Conservation (phyloP, 2,888 invertebrate genomes). For the Scelioninae gen. 2 region DNA sequence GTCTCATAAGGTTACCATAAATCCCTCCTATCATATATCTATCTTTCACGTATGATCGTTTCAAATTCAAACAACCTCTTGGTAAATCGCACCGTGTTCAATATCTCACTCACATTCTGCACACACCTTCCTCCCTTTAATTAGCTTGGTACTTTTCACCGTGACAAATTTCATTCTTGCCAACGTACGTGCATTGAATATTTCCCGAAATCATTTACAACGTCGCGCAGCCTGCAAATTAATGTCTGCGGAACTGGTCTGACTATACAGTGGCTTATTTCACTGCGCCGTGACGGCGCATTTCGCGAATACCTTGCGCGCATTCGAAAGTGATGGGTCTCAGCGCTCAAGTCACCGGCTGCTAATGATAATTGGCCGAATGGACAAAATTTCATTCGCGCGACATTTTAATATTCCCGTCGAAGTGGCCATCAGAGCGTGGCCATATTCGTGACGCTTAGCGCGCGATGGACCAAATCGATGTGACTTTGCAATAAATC, state of each 20-base stretch:
- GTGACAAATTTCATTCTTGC: slow-evolving; percentile 69
- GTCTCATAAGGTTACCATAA: no score
- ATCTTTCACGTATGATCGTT: slow-evolving; percentile 16
- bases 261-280: slow-evolving; percentile 54
- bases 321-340: slow-evolving; percentile 33
- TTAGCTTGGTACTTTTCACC: slow-evolving; percentile 66
- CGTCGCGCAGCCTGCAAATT: slow-evolving; percentile 61
- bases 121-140: slow-evolving; percentile 63
- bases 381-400: no score
- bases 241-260: slow-evolving; percentile 61
- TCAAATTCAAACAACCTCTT: slow-evolving; percentile 38
- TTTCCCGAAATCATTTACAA: slow-evolving; percentile 60
- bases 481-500: no score
- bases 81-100: slow-evolving; percentile 54
- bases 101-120: slow-evolving; percentile 56
- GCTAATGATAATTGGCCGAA: slow-evolving; percentile 23
- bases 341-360: slow-evolving; percentile 16
- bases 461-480: no score
- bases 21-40: background rate
- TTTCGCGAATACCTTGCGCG: slow-evolving; percentile 45
- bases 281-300: slow-evolving; percentile 48
- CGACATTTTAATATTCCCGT: no score
- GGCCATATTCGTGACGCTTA: no score
- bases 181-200: slow-evolving; percentile 68
- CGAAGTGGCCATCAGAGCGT: no score